phyloP scores from a whole-genome alignment of 2,113 vertebrate species.

The Anthoscopus minutus region DNA sequence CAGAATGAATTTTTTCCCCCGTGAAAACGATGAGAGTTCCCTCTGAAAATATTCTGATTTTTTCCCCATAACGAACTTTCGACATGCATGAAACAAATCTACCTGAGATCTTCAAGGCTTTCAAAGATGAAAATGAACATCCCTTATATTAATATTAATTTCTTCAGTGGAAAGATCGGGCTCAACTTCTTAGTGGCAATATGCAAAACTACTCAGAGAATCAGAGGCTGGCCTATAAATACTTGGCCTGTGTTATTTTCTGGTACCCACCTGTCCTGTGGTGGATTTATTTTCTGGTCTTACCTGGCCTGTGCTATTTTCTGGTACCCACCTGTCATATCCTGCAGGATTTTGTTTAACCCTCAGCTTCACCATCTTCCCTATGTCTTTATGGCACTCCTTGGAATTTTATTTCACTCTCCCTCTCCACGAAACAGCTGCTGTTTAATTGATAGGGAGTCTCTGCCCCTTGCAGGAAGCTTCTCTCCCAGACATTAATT shows the following conservation, averaged over 20 bases:
- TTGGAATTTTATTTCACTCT: not conserved
- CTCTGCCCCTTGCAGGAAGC: not conserved
- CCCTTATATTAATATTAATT: not conserved
- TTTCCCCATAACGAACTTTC: not conserved
- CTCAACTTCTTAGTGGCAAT: not conserved
- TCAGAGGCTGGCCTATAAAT: not conserved
- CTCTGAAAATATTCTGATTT: not conserved
- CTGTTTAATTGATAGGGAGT: not conserved
- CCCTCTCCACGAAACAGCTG: not conserved
- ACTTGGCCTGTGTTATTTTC: not conserved
- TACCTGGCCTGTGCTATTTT: not conserved
- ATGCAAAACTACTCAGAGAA: not conserved
- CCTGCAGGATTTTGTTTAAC: not conserved
- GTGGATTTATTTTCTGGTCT: no score
- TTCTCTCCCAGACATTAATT: slow-evolving; percentile 5
- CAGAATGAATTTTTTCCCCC: not conserved
- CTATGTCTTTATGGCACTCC: not conserved
- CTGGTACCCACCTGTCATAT: not conserved
- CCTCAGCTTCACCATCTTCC: not conserved
- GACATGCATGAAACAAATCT: not conserved
- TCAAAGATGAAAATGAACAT: not conserved
- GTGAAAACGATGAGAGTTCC: not conserved
- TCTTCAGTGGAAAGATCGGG: not conserved
- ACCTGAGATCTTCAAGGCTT: not conserved
- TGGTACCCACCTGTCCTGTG: no score